A percentile compares a stretch with the other conserved stretches of the same genome.
phyloP scores from a whole-genome alignment of 2,888 invertebrate genomes.

The Thymelicus sylvestris region DNA sequence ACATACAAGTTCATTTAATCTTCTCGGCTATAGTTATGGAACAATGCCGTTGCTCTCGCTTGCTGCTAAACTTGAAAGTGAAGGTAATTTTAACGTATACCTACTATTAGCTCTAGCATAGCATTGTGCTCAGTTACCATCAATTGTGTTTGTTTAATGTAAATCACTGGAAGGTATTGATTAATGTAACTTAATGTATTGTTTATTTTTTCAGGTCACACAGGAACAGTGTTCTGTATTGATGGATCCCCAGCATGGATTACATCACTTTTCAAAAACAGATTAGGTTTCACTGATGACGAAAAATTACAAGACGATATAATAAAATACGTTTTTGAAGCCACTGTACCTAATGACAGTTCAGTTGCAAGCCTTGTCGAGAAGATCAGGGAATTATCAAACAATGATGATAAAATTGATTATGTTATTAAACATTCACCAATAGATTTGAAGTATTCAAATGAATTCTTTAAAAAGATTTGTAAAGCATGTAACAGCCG shows the following conservation, averaged over 20 bases:
- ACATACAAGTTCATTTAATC: background rate
- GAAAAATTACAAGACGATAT: background rate
- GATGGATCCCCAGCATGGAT: background rate
- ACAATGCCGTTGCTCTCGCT: background rate
- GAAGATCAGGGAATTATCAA: background rate
- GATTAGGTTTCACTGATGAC: background rate
- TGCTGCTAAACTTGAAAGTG: slow-evolving; percentile 1
- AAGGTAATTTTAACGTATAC: background rate
- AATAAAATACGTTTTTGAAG: background rate
- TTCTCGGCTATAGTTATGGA: slow-evolving; percentile 3
- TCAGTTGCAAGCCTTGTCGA: background rate
- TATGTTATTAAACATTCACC: background rate
- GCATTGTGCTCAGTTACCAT: too few species aligned
- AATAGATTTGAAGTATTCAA: background rate
- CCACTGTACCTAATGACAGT: background rate
- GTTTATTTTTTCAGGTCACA: background rate
- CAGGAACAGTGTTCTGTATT: slow-evolving; percentile 5
- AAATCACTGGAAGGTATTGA: too few species aligned
- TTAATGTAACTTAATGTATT: background rate
- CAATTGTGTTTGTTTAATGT: too few species aligned
- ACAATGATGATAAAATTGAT: background rate
- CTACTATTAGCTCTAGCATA: too few species aligned
- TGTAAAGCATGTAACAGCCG: background rate
- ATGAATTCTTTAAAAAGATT: background rate
- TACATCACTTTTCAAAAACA: background rate